Evolutionary conservation across 2,797 vertebrate species (phyloP), one percentile per base, ranked within the genome.

Genomic region (Clarias fuscus): DNA sequence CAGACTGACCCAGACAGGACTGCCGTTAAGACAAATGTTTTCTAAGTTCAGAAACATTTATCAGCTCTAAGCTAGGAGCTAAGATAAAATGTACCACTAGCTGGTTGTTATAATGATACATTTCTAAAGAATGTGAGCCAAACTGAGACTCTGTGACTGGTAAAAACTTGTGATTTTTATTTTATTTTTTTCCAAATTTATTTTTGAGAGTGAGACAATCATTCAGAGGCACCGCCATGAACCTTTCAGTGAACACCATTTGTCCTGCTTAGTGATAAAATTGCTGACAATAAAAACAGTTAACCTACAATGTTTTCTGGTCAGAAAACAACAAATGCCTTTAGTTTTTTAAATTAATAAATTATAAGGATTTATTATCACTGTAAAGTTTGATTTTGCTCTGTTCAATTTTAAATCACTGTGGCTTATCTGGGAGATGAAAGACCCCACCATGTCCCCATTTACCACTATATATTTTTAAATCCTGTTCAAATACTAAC

Each of bases 31-130:
- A 40, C 30, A 40, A 61, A 62, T n/a, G 20, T 4, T 40, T 24
- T n/a, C 20, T 33, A 24, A 10, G 0, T 62, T 78, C 76, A 78
- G 5, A 5, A 59, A 37, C 76, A 59, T 77, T 61, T 24, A 61
- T 24, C 33, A 62, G 33, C 15, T 40, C 30, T 24, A 3, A 30
- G 33, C 77, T 79, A 15, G 14, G 53, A 11, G 15, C 24, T 43
- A 15, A 48, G 24, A 27, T 14, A 79, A n/a, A n/a, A 64, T 81
- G 17, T 18, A 79, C 58, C 58, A 48, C 24, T 48, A 40, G 24
- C 14, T 18, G 37, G 61, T 64, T 43, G 62, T 58, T 84, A 40
- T 82, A 56, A 84, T 68, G 15, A 82, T 80, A 27, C 37, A 30
- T 37, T 79, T 79, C 2, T 24, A 62, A 22, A 62, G 30, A 24